Base-by-base conservation (phyloP, 2,888 invertebrate species). In the Tenthredo mesomela region DNA sequence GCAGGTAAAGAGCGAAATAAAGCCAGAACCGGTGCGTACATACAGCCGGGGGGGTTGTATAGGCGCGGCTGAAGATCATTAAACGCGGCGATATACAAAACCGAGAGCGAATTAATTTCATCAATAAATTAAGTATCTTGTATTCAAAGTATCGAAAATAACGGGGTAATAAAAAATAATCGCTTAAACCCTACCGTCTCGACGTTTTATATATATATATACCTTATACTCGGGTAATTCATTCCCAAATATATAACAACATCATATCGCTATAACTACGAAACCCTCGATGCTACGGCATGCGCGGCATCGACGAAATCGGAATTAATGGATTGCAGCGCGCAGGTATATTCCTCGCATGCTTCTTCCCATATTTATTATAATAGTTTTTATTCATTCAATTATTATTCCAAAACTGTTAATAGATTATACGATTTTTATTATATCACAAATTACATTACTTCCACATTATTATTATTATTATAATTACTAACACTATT, bases 281-380 rank as follows among this genome's bases (percentile, higher is more conserved):
- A 21, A 29, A 61, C 90, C 90, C 90, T 89, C 91, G 91, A 92
- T 89, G 91, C 89, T 87, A 91, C 93, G 93, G 93, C 93, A 93
- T 93, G 93, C 93, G 93, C 92, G 91, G 89, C 91, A 91, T 82
- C 82, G 82, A 91, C 91, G 89, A 90, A 89, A 88, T 88, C 88
- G 88, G 91, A 90, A 92, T 93, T 92, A 92, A 93, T 93, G 92
- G 92, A 92, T 92, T 91, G 89, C 91, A 91, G 91, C 90, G 92
- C 92, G 91, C 93, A 93, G 93, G 93, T 93, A 92, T 85, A 65
- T 75, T 67, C 47, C 43, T 78, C 70, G 83, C 85, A 83, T 83
- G 84, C 80, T 80, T 58, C n/a, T 18, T n/a, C 18, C 37, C 0
- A 15, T 37, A 29, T n/a, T n/a, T 70, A 33, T 70, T 70, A n/a